Evolutionary conservation across 2,113 vertebrate species (phyloP).

Genomic region (Siniperca chuatsi): DNA sequence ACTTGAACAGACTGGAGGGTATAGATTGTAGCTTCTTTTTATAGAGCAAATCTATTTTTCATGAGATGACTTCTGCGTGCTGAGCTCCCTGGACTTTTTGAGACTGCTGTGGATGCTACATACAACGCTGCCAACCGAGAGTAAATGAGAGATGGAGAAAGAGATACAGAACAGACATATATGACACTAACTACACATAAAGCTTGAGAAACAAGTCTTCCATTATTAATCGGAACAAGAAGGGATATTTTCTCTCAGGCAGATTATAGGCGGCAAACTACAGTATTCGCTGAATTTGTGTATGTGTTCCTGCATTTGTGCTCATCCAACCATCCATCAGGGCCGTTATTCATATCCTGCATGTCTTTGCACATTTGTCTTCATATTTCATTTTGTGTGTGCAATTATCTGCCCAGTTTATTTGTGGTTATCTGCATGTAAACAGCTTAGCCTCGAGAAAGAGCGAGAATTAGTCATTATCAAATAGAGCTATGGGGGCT

Average conservation of each 20-base stretch:
- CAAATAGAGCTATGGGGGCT: conserved; percentile 25
- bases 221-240: conserved; percentile 22
- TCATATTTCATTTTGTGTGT: conserved; percentile 36
- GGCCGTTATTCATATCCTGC: conserved; percentile 35
- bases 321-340: conserved; percentile 36
- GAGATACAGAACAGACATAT: neutral
- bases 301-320: conserved; percentile 8
- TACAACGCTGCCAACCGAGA: conserved; percentile 16
- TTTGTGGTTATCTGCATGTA: conserved; percentile 58
- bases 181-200: conserved; percentile 27
- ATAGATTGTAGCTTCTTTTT: conserved; percentile 64
- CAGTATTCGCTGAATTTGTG: neutral
- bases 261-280: neutral
- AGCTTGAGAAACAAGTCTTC: conserved; percentile 31
- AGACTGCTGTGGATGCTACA: conserved; percentile 36
- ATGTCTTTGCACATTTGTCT: conserved; percentile 44
- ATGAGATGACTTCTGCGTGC: conserved; percentile 57
- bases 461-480: conserved; percentile 49
- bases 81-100: conserved; percentile 49
- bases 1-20: conserved; percentile 31
- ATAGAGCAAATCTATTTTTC: conserved; percentile 75
- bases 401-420: conserved; percentile 63
- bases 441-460: conserved; percentile 57
- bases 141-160: conserved; percentile 23
- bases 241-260: conserved; percentile 5